Evolutionary conservation across 2,797 vertebrate species (phyloP).

Genomic region (Crocidura indochinensis): DNA sequence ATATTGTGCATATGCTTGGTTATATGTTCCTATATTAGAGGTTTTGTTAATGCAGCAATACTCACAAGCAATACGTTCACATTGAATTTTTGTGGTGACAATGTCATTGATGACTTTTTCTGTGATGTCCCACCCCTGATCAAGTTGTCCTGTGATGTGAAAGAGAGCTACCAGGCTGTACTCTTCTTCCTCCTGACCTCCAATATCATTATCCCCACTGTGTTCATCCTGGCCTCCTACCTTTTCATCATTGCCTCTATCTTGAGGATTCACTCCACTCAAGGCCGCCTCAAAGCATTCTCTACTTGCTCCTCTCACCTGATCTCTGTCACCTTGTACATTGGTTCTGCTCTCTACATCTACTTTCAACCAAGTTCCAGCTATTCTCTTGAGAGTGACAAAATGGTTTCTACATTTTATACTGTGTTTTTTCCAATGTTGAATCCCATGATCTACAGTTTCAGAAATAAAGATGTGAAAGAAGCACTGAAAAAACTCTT

Average conservation of each 20-base stretch:
- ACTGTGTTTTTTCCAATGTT: constrained; percentile 84
- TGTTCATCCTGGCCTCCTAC: constrained; percentile 76
- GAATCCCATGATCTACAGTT: constrained; percentile 85
- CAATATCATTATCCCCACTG: constrained; percentile 39
- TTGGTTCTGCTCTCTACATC: constrained; percentile 82
- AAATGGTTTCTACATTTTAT: constrained; percentile 82
- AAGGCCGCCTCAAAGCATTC: constrained; percentile 76
- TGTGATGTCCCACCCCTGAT: constrained; percentile 81
- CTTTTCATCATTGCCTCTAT: constrained; percentile 71
- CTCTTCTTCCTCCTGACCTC: constrained; percentile 64
- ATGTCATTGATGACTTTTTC: constrained; percentile 81
- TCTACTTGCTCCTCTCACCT: constrained; percentile 81
- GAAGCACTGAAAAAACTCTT: constrained; percentile 75
- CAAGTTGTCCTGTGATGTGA: constrained; percentile 76
- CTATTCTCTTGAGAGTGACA: constrained; percentile 76
- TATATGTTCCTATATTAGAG: constrained; percentile 67
- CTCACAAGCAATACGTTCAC: constrained; percentile 77
- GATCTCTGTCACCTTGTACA: constrained; percentile 76
- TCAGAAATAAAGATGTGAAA: constrained; percentile 85
- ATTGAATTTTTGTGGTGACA: constrained; percentile 76
- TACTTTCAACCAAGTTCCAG: constrained; percentile 80
- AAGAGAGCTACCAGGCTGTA: constrained; percentile 66
- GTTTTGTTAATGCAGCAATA: constrained; percentile 69
- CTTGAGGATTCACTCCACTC: constrained; percentile 64
- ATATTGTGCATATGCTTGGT: constrained; percentile 61